Evolutionary conservation across 2,888 invertebrate species (phyloP).

Genomic region (Phasia obesa): DNA sequence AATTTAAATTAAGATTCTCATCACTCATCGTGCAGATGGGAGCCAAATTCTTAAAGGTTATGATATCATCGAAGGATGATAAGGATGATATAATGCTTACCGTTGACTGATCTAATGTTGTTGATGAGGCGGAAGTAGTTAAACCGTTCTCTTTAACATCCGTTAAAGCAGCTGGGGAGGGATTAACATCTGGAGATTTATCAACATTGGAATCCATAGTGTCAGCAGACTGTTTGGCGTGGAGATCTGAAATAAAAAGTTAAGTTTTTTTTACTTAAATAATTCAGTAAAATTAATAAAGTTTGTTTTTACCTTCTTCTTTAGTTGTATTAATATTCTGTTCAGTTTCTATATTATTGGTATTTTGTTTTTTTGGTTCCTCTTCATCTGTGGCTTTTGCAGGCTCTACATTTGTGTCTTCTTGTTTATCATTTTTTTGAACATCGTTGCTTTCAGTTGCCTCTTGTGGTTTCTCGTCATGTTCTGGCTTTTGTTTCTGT

Average conservation of each 20-base stretch:
- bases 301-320: slow-evolving; percentile 42
- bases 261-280: neutral
- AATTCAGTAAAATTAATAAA: neutral
- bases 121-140: slow-evolving; percentile 47
- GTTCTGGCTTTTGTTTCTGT: slow-evolving; percentile 73
- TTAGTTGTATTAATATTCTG: slow-evolving; percentile 1
- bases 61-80: slow-evolving; percentile 54
- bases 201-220: slow-evolving; percentile 6
- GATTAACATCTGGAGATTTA: slow-evolving; percentile 16
- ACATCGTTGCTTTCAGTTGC: slow-evolving; percentile 33
- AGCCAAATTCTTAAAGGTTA: slow-evolving; percentile 79
- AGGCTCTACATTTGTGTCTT: slow-evolving; percentile 60
- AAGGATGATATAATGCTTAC: slow-evolving; percentile 63
- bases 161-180: neutral
- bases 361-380: slow-evolving; percentile 15
- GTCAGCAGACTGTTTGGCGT: slow-evolving; percentile 45
- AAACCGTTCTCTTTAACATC: slow-evolving; percentile 61
- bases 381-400: slow-evolving; percentile 60
- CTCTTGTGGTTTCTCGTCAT: slow-evolving; percentile 44
- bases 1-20: slow-evolving; percentile 77
- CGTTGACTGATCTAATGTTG: slow-evolving; percentile 68
- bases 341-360: slow-evolving; percentile 37
- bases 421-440: slow-evolving; percentile 33
- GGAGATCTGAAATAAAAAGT: slow-evolving; percentile 56
- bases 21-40: slow-evolving; percentile 84